phyloP scores from a whole-genome alignment of 2,113 vertebrate species.

The Clinocottus analis region DNA sequence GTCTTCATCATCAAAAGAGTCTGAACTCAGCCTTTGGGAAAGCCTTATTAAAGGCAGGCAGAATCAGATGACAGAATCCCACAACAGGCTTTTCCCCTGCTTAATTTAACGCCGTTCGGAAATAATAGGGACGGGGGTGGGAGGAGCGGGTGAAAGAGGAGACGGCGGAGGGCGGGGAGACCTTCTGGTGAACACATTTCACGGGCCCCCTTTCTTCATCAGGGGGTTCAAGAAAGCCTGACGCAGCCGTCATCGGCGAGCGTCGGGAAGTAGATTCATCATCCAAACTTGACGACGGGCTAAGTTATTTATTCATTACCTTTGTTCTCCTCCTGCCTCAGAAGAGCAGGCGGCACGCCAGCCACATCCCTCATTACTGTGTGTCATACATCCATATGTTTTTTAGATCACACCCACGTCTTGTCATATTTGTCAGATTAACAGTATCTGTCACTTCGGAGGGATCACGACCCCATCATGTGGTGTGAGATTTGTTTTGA shows the following conservation, averaged over 20 bases:
- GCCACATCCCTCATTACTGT: conserved; percentile 43
- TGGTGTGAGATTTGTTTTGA: conserved; percentile 51
- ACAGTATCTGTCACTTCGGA: conserved; percentile 29
- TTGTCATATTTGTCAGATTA: conserved; percentile 55
- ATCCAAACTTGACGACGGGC: conserved; percentile 65
- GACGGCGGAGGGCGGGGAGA: conserved; percentile 31
- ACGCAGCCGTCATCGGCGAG: conserved; percentile 44
- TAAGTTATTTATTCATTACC: conserved; percentile 74
- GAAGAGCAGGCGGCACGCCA: conserved; percentile 49
- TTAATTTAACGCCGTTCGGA: conserved; percentile 67
- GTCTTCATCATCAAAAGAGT: conserved; percentile 66
- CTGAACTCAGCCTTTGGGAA: conserved; percentile 53
- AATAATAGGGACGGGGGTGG: conserved; percentile 49
- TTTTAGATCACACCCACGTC: conserved; percentile 13
- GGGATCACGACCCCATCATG: conserved; percentile 47
- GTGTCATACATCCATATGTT: conserved; percentile 21
- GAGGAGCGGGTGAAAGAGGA: conserved; percentile 28
- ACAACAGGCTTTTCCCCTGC: conserved; percentile 52
- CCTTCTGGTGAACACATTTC: conserved; percentile 61
- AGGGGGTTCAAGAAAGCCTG: conserved; percentile 52
- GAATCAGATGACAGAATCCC: conserved; percentile 58
- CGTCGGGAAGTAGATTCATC: conserved; percentile 67
- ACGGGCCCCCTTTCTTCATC: conserved; percentile 49
- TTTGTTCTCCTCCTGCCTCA: conserved; percentile 58
- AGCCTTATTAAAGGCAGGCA: conserved; percentile 58